A percentile compares a stretch with the other conserved stretches of the same genome.
These are phyloP conservation scores for Galbula dea DNA, from an alignment of 2,113 vertebrate genomes.

Conservation along the genomic window DNA sequence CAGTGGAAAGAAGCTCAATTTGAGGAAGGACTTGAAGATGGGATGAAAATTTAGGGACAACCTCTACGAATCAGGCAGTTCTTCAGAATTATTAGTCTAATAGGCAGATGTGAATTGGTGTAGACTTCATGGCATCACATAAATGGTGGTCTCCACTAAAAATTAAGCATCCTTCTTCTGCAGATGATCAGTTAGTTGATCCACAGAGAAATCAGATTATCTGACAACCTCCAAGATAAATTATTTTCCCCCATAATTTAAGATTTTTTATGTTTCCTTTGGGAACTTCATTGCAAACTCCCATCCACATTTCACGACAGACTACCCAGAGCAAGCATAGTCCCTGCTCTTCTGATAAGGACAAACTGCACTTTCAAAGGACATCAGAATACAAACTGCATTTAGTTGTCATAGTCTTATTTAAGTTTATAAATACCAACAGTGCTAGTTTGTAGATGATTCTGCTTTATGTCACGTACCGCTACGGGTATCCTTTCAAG, in stretches of 20 bases:
- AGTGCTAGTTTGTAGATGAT: too few relatives aligned
- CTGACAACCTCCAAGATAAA: neutral
- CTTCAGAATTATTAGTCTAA: neutral
- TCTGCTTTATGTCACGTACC: neutral
- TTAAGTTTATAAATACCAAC: neutral
- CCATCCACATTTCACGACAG: neutral
- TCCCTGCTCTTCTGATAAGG: neutral
- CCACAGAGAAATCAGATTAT: neutral
- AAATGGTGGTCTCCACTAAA: neutral
- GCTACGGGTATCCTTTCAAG: neutral
- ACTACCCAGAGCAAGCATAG: neutral
- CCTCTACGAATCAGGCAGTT: neutral
- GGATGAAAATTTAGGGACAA: neutral
- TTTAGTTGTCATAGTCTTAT: too few relatives aligned
- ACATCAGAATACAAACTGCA: fast-evolving
- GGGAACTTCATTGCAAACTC: neutral
- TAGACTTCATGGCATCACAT: neutral
- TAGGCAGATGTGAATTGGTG: neutral
- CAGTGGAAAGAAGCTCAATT: neutral
- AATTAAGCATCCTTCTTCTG: neutral
- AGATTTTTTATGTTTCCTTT: neutral
- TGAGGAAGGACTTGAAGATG: neutral
- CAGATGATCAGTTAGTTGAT: neutral
- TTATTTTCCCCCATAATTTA: neutral
- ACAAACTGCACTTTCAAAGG: fast-evolving